A percentile compares a stretch with the other conserved stretches of the same genome.
phyloP scores from a whole-genome alignment of 2,113 vertebrate genomes.

The Garra rufa region DNA sequence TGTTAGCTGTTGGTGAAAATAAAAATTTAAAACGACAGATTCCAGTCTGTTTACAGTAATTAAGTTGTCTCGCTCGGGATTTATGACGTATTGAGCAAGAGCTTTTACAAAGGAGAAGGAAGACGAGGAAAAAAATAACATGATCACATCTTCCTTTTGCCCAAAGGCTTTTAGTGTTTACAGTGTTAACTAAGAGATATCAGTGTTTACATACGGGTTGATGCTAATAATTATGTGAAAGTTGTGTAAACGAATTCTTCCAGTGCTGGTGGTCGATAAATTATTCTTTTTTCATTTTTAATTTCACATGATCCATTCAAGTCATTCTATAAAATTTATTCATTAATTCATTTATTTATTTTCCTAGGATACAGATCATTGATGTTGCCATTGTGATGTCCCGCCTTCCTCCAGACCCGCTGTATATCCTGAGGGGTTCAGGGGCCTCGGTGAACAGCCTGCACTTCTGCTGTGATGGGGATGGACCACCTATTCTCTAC shows the following conservation, averaged over 20 bases:
- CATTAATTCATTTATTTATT: background rate
- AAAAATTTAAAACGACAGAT: slow-evolving; percentile 57
- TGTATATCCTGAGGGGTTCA: slow-evolving; percentile 87
- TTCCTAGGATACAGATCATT: background rate
- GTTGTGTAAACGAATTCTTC: background rate
- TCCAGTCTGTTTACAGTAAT: slow-evolving; percentile 79
- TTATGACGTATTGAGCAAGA: slow-evolving; percentile 77
- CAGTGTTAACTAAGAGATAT: slow-evolving; percentile 61
- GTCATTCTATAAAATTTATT: background rate
- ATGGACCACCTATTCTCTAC: slow-evolving; percentile 78
- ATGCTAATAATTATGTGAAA: slow-evolving; percentile 23
- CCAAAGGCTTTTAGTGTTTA: slow-evolving; percentile 67
- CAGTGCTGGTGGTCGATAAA: background rate
- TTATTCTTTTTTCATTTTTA: background rate
- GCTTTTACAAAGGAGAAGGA: slow-evolving; percentile 64
- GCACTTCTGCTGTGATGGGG: slow-evolving; percentile 77
- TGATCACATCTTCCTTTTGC: slow-evolving; percentile 37
- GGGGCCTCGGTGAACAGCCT: slow-evolving; percentile 82
- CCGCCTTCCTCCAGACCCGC: slow-evolving; percentile 81
- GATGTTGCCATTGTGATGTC: slow-evolving; percentile 64
- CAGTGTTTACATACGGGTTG: slow-evolving; percentile 50
- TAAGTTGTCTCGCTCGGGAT: slow-evolving; percentile 76
- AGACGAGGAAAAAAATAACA: slow-evolving; percentile 44
- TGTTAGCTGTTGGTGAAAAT: slow-evolving; percentile 63
- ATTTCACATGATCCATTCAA: background rate